Conservation (phyloP, 2,797 vertebrate genomes). For the Pachyuromys duprasi region DNA sequence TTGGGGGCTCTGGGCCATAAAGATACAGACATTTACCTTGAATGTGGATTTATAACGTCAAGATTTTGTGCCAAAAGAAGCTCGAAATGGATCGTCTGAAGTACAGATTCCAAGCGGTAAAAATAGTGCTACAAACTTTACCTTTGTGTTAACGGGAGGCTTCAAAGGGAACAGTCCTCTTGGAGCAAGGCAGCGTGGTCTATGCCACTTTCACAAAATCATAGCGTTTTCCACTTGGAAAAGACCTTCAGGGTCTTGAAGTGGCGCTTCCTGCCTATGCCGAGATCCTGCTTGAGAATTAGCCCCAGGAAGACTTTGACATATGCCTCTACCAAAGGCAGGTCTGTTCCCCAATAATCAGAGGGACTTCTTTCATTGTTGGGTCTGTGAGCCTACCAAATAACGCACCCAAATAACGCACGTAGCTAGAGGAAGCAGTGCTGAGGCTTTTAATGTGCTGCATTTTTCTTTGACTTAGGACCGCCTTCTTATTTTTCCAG, state of each 20-base stretch:
- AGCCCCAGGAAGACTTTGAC: neutral
- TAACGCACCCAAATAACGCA: neutral
- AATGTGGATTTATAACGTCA: constrained; percentile 85
- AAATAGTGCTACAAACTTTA: constrained; percentile 77
- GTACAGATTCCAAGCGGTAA: constrained; percentile 74
- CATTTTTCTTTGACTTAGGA: constrained; percentile 61
- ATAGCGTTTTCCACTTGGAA: neutral
- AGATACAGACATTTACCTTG: constrained; percentile 84
- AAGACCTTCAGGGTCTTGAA: neutral
- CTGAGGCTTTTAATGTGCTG: neutral
- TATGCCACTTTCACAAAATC: constrained; percentile 14
- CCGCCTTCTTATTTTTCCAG: constrained; percentile 27
- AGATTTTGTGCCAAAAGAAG: constrained; percentile 85
- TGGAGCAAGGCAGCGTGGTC: neutral
- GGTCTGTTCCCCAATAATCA: neutral
- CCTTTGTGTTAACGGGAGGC: constrained; percentile 58
- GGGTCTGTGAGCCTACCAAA: neutral
- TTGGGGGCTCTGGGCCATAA: constrained; percentile 80
- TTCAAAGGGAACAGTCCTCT: constrained; percentile 38
- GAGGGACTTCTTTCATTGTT: neutral
- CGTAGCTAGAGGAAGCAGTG: neutral
- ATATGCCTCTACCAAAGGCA: neutral
- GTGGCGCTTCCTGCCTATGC: neutral
- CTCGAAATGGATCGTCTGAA: constrained; percentile 84
- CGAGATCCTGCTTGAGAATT: neutral